Conservation (phyloP, 92 coral and sea anemone species). For the Phenganax stokvisi region DNA sequence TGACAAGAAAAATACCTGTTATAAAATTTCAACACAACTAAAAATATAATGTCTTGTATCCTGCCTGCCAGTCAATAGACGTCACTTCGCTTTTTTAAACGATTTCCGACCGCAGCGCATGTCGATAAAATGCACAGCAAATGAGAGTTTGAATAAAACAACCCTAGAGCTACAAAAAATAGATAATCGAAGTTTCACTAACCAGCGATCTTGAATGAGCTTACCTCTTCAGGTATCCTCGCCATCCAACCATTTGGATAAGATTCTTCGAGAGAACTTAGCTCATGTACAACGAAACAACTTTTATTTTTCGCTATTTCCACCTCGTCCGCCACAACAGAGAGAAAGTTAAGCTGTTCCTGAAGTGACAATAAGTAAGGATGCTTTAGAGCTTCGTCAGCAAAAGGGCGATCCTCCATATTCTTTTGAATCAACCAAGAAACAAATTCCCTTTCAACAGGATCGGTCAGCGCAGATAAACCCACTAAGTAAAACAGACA, state of each 20-base stretch:
- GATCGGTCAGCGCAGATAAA: not conserved
- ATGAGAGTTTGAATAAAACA: too few relatives aligned
- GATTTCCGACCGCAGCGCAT: too few relatives aligned
- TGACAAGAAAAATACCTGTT: too few relatives aligned
- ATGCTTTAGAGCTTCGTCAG: constrained; percentile 18
- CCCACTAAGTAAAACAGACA: not conserved
- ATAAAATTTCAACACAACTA: too few relatives aligned
- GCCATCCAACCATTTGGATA: constrained; percentile 12
- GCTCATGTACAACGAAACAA: not conserved
- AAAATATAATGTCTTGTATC: too few relatives aligned
- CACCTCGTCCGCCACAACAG: not conserved
- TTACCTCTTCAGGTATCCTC: not conserved
- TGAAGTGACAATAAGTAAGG: constrained; percentile 1
- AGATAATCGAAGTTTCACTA: not conserved
- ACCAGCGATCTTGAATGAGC: not conserved
- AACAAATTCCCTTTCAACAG: constrained; percentile 9
- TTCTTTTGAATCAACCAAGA: constrained; percentile 16
- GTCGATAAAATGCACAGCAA: too few relatives aligned
- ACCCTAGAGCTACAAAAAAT: not conserved
- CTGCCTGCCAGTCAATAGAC: too few relatives aligned
- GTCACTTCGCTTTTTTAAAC: too few relatives aligned
- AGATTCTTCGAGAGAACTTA: not conserved
- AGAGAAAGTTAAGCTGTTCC: constrained; percentile 5
- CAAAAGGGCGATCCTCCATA: constrained; percentile 30
- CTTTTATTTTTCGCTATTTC: not conserved